Conservation (phyloP, 2,888 invertebrate species). For the Diadromus collaris region DNA sequence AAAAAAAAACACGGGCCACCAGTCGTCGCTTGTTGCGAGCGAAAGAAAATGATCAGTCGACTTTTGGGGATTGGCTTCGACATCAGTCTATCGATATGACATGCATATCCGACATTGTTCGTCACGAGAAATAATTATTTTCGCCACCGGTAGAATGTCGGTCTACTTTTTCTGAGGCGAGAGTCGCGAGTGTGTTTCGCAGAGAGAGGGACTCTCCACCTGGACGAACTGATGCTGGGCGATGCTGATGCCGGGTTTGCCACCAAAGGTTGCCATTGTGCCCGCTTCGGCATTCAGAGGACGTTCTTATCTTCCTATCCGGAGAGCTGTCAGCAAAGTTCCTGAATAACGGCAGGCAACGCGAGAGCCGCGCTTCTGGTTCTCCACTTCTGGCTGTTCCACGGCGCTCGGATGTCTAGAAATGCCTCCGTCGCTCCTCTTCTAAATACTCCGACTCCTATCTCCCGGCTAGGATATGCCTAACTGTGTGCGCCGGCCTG, state of each 20-base stretch:
- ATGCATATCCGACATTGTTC: conserved; percentile 5
- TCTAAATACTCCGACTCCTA: conserved; percentile 65
- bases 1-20: no score
- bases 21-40: no score
- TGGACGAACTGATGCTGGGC: conserved; percentile 44
- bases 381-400: conserved; percentile 37
- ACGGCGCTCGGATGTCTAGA: conserved; percentile 21
- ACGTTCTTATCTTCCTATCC: conserved; percentile 80
- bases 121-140: not conserved
- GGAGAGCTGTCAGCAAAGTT: conserved; percentile 80
- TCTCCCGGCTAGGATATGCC: conserved; percentile 77
- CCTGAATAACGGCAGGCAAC: conserved; percentile 76
- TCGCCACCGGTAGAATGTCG: conserved; percentile 9
- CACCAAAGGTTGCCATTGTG: conserved; percentile 75
- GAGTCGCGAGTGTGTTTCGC: conserved; percentile 33
- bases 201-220: conserved; percentile 47
- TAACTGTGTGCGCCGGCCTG: conserved; percentile 73
- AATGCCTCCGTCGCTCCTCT: conserved; percentile 13
- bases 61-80: not conserved
- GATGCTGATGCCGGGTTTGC: conserved; percentile 55
- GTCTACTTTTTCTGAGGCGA: conserved; percentile 43
- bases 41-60: no score
- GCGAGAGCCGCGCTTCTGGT: conserved; percentile 58
- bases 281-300: conserved; percentile 78
- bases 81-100: not conserved